Evolutionary conservation across 1,140 invertebrate species (phyloP).

Genomic region (Aleiodes sp.): DNA sequence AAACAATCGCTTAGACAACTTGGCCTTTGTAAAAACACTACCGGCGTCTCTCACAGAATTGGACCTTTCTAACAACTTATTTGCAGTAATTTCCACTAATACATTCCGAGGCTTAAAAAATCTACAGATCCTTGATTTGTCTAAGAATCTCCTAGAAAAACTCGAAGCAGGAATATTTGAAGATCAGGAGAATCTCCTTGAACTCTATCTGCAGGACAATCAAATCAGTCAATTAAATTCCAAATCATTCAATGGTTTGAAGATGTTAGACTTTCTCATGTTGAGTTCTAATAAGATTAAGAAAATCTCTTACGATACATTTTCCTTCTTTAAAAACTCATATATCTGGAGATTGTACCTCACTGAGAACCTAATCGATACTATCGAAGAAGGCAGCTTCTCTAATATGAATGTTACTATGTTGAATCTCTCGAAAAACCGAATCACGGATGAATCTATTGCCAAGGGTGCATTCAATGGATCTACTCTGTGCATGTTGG

Average conservation of each 20-base stretch:
- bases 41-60: conserved; percentile 39
- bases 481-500: no score
- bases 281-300: no score
- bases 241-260: conserved; percentile 36
- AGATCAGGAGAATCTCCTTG: conserved; percentile 30
- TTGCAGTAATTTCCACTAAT: conserved; percentile 36
- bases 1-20: conserved; percentile 37
- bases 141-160: conserved; percentile 34
- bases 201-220: conserved; percentile 41
- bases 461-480: no score
- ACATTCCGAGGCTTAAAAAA: conserved; percentile 40
- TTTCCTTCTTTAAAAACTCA: no score
- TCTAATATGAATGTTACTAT: no score
- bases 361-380: no score
- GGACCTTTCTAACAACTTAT: conserved; percentile 35
- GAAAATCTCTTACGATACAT: no score
- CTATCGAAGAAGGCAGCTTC: no score
- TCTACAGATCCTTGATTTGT: conserved; percentile 34
- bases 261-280: no score
- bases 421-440: no score
- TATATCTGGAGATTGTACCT: no score
- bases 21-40: conserved; percentile 41
- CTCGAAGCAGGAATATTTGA: conserved; percentile 39
- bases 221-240: conserved; percentile 31
- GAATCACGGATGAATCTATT: no score